These are phyloP conservation scores for Netelia inedita DNA, from an alignment of 2,888 invertebrate species.

Conservation along the genomic window DNA sequence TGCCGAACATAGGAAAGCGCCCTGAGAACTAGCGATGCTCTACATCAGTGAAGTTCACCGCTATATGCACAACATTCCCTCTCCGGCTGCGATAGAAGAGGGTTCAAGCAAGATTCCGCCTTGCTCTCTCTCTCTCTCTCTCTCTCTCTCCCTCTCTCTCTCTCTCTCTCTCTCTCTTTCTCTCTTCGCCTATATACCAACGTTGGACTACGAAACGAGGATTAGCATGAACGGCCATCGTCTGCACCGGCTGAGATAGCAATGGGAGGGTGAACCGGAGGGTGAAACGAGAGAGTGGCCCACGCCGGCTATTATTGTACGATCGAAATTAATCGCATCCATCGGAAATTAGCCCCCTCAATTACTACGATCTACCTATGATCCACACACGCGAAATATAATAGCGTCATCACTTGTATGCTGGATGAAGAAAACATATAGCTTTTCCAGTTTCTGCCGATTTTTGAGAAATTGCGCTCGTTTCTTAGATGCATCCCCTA, in stretches of 20 bases:
- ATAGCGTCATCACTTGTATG: background rate
- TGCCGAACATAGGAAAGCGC: constrained; percentile 66
- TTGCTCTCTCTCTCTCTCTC: constrained; percentile 33
- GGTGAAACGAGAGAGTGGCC: constrained; percentile 40
- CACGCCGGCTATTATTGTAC: constrained; percentile 79
- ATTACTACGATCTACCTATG: constrained; percentile 72
- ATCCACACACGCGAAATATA: background rate
- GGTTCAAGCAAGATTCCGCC: constrained; percentile 50
- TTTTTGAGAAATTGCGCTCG: background rate
- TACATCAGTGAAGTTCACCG: constrained; percentile 45
- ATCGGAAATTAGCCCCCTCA: constrained; percentile 78
- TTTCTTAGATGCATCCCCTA: background rate
- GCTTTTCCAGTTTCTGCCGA: background rate
- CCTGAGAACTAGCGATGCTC: constrained; percentile 70
- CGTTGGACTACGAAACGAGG: constrained; percentile 71
- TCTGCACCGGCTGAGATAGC: constrained; percentile 80
- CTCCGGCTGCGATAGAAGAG: constrained; percentile 10
- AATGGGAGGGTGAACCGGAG: constrained; percentile 68
- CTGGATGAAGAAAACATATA: background rate
- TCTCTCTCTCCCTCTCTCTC: constrained; percentile 9
- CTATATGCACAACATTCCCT: background rate
- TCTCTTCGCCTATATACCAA: constrained; percentile 14
- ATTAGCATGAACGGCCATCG: constrained; percentile 82
- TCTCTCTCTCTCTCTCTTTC: constrained; percentile 32
- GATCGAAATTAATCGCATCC: constrained; percentile 81